Evolutionary conservation across 2,113 vertebrate species (phyloP).

Genomic region (Upupa epops): DNA sequence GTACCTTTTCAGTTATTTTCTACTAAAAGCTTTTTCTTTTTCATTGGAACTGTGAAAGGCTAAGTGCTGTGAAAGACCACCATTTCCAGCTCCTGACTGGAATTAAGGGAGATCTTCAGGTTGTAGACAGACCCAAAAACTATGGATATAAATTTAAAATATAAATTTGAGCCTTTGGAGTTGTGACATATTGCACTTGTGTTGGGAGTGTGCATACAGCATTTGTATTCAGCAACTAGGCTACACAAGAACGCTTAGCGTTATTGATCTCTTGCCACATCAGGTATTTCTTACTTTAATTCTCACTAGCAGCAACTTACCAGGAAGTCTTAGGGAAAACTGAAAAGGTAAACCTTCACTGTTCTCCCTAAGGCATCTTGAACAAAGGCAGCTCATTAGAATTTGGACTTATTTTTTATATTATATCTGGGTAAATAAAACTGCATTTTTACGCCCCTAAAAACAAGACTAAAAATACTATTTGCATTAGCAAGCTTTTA

Average conservation of each 20-base stretch:
- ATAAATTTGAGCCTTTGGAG: neutral
- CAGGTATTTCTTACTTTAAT: neutral
- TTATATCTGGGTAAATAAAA: neutral
- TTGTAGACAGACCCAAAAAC: neutral
- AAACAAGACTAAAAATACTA: neutral
- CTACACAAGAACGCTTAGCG: rapidly evolving
- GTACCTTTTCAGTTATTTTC: neutral
- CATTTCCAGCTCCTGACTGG: neutral
- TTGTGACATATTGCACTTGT: rapidly evolving
- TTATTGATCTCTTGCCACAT: neutral
- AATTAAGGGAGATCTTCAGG: neutral
- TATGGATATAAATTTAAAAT: neutral
- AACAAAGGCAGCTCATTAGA: neutral
- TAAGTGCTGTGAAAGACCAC: neutral
- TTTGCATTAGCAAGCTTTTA: neutral
- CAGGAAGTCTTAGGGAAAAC: neutral
- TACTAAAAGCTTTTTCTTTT: neutral
- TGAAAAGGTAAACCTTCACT: neutral
- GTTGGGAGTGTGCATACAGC: neutral
- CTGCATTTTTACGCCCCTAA: rapidly evolving
- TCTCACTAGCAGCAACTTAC: neutral
- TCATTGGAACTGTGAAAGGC: neutral
- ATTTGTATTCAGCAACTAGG: neutral
- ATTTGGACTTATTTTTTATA: neutral
- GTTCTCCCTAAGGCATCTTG: neutral